Evolutionary conservation across 2,888 invertebrate species (phyloP).

Genomic region (Gastracanthus pulcherrimus): DNA sequence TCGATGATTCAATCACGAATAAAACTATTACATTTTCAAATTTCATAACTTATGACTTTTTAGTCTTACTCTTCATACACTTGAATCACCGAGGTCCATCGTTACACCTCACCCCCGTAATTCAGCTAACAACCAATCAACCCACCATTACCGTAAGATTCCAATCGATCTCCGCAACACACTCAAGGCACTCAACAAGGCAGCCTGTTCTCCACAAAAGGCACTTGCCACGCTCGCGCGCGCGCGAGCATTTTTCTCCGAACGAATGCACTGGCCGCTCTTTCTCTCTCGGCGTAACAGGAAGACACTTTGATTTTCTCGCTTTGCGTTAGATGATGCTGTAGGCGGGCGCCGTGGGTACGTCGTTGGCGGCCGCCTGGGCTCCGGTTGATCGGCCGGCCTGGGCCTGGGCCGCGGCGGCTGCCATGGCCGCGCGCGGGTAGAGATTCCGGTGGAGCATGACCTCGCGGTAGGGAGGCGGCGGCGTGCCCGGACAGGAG

Average conservation of each 20-base stretch:
- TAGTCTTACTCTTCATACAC: background rate
- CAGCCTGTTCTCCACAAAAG: no score
- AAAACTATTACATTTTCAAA: background rate
- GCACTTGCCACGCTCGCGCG: no score
- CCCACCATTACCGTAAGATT: no score
- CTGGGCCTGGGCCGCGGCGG: slow-evolving; percentile 34
- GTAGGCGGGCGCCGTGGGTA: background rate
- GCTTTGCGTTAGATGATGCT: background rate
- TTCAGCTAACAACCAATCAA: no score
- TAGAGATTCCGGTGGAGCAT: slow-evolving; percentile 66
- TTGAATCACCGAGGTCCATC: no score
- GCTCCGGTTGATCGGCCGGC: background rate
- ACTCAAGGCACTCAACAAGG: no score
- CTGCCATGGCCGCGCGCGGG: slow-evolving; percentile 53
- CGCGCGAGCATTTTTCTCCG: no score
- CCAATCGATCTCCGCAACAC: no score
- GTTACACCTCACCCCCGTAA: no score
- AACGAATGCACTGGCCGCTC: no score
- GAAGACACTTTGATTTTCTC: background rate
- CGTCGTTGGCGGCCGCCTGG: background rate
- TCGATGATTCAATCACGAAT: background rate
- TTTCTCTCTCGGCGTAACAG: background rate
- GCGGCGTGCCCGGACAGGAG: slow-evolving; percentile 72
- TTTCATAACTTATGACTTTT: background rate
- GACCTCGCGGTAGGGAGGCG: slow-evolving; percentile 74